phyloP scores from a whole-genome alignment of 1,140 invertebrate genomes.

The Bombus ignitus region DNA sequence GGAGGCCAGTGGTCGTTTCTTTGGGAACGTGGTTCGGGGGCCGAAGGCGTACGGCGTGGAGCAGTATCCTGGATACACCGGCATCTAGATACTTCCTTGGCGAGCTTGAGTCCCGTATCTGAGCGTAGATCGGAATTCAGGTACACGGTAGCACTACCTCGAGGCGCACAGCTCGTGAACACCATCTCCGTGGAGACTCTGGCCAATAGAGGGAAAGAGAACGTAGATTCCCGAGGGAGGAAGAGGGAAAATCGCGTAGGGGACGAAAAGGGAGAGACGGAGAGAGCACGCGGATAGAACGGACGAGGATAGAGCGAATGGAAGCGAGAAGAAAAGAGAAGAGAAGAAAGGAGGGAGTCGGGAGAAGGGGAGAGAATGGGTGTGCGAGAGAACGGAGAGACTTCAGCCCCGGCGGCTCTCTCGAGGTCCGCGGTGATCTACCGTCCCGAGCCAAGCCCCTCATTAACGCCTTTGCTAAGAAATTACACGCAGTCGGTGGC shows the following conservation, averaged over 20 bases:
- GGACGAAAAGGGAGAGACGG: constrained; percentile 16
- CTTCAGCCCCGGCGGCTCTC: constrained; percentile 68
- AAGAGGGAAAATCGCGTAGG: constrained; percentile 42
- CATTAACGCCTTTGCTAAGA: constrained; percentile 82
- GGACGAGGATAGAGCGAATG: background rate
- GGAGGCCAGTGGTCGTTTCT: constrained; percentile 17
- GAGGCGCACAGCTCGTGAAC: constrained; percentile 78
- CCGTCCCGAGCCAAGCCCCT: constrained; percentile 80
- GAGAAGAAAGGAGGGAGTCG: background rate
- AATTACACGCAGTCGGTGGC: constrained; percentile 82
- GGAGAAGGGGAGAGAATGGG: constrained; percentile 49
- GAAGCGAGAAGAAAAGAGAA: constrained; percentile 3
- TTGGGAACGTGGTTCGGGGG: constrained; percentile 45
- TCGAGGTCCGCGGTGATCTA: constrained; percentile 77
- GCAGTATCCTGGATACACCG: constrained; percentile 77
- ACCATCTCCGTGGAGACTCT: constrained; percentile 69
- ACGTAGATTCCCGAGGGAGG: background rate
- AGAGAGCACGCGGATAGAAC: background rate
- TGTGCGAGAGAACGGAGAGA: constrained; percentile 69
- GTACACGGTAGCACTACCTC: constrained; percentile 81
- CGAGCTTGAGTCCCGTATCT: constrained; percentile 76
- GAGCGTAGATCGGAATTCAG: constrained; percentile 82
- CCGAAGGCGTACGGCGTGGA: constrained; percentile 60
- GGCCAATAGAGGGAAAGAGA: background rate
- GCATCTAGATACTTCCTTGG: constrained; percentile 79